Evolutionary conservation across 2,888 invertebrate species (phyloP).

Genomic region (Leistus spinibarbis): DNA sequence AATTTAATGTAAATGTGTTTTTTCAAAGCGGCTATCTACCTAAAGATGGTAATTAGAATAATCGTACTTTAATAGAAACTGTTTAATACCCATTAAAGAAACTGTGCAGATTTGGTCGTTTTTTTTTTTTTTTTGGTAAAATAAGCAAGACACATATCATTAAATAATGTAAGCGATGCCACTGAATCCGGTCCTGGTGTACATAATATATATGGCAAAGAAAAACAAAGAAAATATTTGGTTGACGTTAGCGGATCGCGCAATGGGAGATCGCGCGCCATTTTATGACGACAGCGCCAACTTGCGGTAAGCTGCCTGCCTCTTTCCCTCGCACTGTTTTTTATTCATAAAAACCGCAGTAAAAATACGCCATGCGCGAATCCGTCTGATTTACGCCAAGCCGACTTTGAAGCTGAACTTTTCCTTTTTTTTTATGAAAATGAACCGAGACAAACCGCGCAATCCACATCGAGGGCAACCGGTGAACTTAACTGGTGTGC

Average conservation of each 20-base stretch:
- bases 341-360: conserved; percentile 23
- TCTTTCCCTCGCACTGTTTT: conserved; percentile 4
- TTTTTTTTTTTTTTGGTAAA: too few species aligned
- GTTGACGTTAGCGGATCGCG: neutral
- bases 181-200: neutral
- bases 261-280: conserved; percentile 1
- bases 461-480: neutral
- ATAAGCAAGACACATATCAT: neutral
- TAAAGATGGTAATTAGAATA: too few species aligned
- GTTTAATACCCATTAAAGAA: too few species aligned
- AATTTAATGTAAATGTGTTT: too few species aligned
- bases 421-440: conserved; percentile 31
- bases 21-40: too few species aligned
- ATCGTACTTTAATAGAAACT: too few species aligned
- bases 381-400: conserved; percentile 10
- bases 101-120: too few species aligned
- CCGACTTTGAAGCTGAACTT: conserved; percentile 4
- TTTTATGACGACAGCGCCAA: conserved; percentile 7
- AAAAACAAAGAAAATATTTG: conserved; percentile 1
- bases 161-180: neutral
- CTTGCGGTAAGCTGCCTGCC: neutral
- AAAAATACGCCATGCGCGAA: conserved; percentile 18
- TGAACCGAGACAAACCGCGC: conserved; percentile 11
- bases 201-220: neutral
- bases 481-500: neutral